Conservation (phyloP, 2,113 vertebrate species). For the Charadrius vociferus region DNA sequence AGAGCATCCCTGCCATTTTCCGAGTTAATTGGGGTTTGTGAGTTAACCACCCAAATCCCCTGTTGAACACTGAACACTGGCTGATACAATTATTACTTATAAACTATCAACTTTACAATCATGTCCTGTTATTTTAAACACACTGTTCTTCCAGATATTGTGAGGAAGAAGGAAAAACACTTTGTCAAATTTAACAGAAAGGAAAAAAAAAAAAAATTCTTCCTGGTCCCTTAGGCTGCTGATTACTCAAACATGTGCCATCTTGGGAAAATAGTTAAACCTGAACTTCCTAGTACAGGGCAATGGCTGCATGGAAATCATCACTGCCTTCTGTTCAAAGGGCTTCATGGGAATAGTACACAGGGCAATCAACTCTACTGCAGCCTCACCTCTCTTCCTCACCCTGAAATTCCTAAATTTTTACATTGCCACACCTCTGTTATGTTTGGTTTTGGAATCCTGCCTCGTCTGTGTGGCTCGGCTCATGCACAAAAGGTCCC, state of each 20-base stretch:
- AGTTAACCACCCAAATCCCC: background rate
- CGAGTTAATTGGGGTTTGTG: background rate
- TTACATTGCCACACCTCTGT: constrained; percentile 14
- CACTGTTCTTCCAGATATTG: background rate
- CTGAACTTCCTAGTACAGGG: background rate
- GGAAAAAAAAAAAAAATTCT: background rate
- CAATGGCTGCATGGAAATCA: background rate
- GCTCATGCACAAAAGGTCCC: background rate
- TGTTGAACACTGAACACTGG: background rate
- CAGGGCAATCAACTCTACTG: background rate
- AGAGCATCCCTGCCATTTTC: background rate
- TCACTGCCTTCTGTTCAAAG: background rate
- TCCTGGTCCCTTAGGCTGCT: background rate
- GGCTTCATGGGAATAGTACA: background rate
- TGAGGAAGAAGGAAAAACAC: background rate
- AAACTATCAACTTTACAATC: background rate
- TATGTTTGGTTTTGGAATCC: background rate
- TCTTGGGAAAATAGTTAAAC: background rate
- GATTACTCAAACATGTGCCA: background rate
- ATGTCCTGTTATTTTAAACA: background rate
- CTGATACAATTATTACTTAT: background rate
- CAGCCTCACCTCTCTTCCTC: background rate
- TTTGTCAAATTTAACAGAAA: background rate
- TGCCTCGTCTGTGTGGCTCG: background rate
- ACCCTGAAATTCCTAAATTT: background rate